Evolutionary conservation across 2,797 vertebrate species (phyloP).

Genomic region (Geotria australis): DNA sequence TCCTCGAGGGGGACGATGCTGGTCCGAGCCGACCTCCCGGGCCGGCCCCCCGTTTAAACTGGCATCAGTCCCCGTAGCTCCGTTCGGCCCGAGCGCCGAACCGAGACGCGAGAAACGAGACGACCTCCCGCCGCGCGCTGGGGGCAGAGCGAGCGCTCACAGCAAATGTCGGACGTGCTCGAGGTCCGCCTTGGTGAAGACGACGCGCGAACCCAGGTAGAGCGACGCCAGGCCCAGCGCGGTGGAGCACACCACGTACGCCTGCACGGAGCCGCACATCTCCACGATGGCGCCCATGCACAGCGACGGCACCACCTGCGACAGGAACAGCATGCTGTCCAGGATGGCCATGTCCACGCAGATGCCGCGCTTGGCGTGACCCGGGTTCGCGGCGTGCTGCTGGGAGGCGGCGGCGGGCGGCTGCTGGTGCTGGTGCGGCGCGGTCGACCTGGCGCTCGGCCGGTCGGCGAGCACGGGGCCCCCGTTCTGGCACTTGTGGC

Average conservation of each 20-base stretch:
- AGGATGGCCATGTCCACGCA: conserved; percentile 42
- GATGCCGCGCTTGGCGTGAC: conserved; percentile 15
- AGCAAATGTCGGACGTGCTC: conserved; percentile 1
- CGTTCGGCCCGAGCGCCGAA: too few species aligned
- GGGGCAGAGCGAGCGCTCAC: neutral
- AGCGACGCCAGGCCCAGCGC: conserved; percentile 28
- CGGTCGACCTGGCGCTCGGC: too few species aligned
- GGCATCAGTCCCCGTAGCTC: too few species aligned
- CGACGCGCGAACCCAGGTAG: conserved; percentile 25
- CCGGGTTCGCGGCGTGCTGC: conserved; percentile 6
- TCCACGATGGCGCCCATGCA: conserved; percentile 35
- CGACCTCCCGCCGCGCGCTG: too few species aligned
- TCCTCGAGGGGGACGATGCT: too few species aligned
- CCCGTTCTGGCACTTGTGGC: conserved; percentile 6
- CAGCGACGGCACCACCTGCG: conserved; percentile 36
- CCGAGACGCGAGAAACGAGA: too few species aligned
- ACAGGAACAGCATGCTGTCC: conserved; percentile 43
- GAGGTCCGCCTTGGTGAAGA: conserved; percentile 30
- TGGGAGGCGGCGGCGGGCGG: neutral
- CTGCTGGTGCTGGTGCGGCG: too few species aligned
- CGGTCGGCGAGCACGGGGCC: neutral
- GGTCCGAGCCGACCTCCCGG: too few species aligned
- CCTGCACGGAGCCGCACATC: conserved; percentile 25
- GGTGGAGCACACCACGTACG: conserved; percentile 26
- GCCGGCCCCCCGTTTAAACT: too few species aligned